Evolutionary conservation across 2,113 vertebrate genomes (phyloP), one percentile per base, ranked within the genome.

Genomic region (Phrynosoma platyrhinos): DNA sequence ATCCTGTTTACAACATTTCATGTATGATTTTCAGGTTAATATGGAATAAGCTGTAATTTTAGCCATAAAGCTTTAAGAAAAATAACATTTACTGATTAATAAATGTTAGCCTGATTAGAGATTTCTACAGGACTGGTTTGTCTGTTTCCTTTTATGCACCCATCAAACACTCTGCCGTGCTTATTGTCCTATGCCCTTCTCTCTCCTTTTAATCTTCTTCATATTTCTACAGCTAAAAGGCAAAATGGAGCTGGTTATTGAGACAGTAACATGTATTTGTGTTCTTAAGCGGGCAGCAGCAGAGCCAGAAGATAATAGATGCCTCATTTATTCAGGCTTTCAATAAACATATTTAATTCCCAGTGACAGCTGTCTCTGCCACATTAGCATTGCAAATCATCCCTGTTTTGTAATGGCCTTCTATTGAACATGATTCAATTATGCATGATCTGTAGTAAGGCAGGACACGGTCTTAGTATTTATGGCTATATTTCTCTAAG

Each of bases 341-440:
- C 95, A 97, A 97, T 96, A 97, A 97, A 97, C 96, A 96, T 97
- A 97, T 97, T 97, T 97, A 97, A 97, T 97, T 97, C 96, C 93
- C 95, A 94, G 96, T 97, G 97, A 97, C 97, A 97, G 97, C 96
- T 97, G 97, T 96, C 97, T 97, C 96, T 93, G 88, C 92, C 86
- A 84, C 87, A 97, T 97, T 97, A 97, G 97, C 97, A 97, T 97
- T 97, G 97, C 97, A 97, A 97, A 97, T 97, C 94, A 97, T 94
- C 93, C 95, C 83, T 87, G 95, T 96, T 97, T 97, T 97, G 95
- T 97, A 97, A 97, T 97, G 94, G 96, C 95, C 94, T 97, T 95
- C 96, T 96, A 97, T 97, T 97, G 97, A 97, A 93, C 97, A 95
- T 97, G 97, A 97, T 97, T 97, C 97, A 97, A 97, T 97, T 97